Base-by-base conservation (phyloP, 1,140 invertebrate species). In the Papilio polyxenes region DNA sequence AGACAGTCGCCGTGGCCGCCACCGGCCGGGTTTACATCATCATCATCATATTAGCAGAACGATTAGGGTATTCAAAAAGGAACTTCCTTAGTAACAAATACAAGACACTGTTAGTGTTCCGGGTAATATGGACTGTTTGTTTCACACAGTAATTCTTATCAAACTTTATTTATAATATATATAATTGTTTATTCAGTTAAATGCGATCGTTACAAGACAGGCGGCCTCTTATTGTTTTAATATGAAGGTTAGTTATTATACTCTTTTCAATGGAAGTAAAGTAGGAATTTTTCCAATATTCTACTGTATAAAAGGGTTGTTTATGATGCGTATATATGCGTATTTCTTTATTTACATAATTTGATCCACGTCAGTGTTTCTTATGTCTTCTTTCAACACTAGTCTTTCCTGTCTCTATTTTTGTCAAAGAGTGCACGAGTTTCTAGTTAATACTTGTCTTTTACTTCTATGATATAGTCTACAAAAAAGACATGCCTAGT, bases 201-300 rank as follows among this genome's bases (percentile, higher is more conserved):
- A 20, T 69, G 65, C 65, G 65, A 37, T 37, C 3, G 20, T 62
- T 20, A 62, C 6, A 62, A 62, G 5, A 62, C 17, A 62, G 59
- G 15, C 5, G 62, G 15, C 65, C 31, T 37, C 23, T 69, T 69
- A 69, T 69, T 69, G 65, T 69, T 69, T 69, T 15, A 37, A 37
- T 69, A 69, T 69, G 65, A 69, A 69, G 15, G 65, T 69, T 31
- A 69, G 10, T 69, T 31, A 69, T 69, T 69, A 11, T 69, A 69
- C 10, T 13, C 10, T 10, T 69, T 37, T 69, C 65, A 69, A 69
- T 37, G 23, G 65, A 37, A 37, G 65, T 69, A 31, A 37, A 69
- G 65, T 15, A 69, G 65, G 65, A 69, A 69, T 69, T 69, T 31
- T 69, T 31, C 65, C 23, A 69, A 5, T 69, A 11, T 5, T 20